Evolutionary conservation across 2,797 vertebrate genomes (phyloP), one percentile per base, ranked within the genome.

Genomic region (Tarsius wallacei): DNA sequence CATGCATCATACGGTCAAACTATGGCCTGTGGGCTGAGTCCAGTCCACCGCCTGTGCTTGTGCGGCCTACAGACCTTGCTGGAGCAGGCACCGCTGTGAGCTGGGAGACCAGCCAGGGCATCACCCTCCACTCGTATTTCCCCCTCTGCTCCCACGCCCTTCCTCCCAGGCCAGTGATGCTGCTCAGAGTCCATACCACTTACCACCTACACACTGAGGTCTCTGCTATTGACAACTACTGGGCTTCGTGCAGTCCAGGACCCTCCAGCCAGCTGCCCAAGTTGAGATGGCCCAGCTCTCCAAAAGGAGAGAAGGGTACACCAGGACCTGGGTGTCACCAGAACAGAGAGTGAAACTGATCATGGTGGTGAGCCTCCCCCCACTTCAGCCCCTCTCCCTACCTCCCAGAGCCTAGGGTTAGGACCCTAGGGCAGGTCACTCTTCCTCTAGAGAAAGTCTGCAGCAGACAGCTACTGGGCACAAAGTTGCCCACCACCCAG

Each of bases 301-400:
- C 77, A 61, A 24, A 26, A 93, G 49, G 6, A 74, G 15, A 68
- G 24, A 28, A 19, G 47, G 19, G 7, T 19, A 5, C 9, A 21
- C 26, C 26, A 53, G 71, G n/a, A 24, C 3, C 76, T 73, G 7
- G 68, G 71, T 53, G 13, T 89, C 70, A 55, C 63, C 49, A 36
- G 73, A 49, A 19, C 36, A 91, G 22, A 73, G 49, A 63, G 31
- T 36, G 21, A 89, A 93, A 71, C n/a, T 95, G 42, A 70, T 57
- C 57, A 36, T 31, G 26, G 49, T 12, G 26, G 73, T 3, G 2
- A 57, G n/a, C 24, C 12, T 66, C 36, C 22, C 26, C 33, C 11
- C 3, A n/a, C 13, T 17, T 53, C 11, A 13, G 21, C 28, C 0
- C 16, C 5, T 49, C 21, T 16, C 63, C 15, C 7, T 36, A 55